Evolutionary conservation across 2,888 invertebrate genomes (phyloP).

Genomic region (Blomia tropicalis): DNA sequence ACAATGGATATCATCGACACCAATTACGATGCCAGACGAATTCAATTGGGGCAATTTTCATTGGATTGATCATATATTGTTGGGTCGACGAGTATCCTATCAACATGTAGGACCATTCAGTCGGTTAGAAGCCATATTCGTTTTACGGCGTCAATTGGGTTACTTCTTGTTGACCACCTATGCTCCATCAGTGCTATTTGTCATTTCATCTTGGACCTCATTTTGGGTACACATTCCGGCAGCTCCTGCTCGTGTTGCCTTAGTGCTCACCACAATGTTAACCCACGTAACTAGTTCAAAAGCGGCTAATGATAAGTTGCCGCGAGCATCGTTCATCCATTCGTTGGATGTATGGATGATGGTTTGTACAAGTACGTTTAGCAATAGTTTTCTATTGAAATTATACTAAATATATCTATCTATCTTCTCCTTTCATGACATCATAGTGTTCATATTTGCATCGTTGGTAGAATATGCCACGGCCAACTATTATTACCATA

Average conservation of each 20-base stretch:
- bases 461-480: slow-evolving; percentile 30
- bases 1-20: background rate
- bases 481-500: slow-evolving; percentile 30
- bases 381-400: background rate
- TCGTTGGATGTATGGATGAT: slow-evolving; percentile 30
- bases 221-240: slow-evolving; percentile 31
- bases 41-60: slow-evolving; percentile 17
- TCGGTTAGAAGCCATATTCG: slow-evolving; percentile 26
- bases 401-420: background rate
- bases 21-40: background rate
- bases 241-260: slow-evolving; percentile 30
- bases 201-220: slow-evolving; percentile 29
- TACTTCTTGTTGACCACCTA: slow-evolving; percentile 29
- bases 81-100: background rate
- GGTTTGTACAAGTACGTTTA: slow-evolving; percentile 28
- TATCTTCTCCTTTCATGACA: background rate
- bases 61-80: background rate
- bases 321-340: slow-evolving; percentile 29
- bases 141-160: slow-evolving; percentile 27
- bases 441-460: slow-evolving; percentile 30
- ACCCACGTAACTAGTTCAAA: slow-evolving; percentile 29
- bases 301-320: slow-evolving; percentile 28
- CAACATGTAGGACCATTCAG: slow-evolving; percentile 25
- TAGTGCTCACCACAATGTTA: slow-evolving; percentile 29
- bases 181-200: slow-evolving; percentile 28